A percentile compares a stretch with the other conserved stretches of the same genome.
Evolutionary conservation across 1,140 invertebrate genomes (phyloP).

Genomic region (Bursaphelenchus mucronatus): DNA sequence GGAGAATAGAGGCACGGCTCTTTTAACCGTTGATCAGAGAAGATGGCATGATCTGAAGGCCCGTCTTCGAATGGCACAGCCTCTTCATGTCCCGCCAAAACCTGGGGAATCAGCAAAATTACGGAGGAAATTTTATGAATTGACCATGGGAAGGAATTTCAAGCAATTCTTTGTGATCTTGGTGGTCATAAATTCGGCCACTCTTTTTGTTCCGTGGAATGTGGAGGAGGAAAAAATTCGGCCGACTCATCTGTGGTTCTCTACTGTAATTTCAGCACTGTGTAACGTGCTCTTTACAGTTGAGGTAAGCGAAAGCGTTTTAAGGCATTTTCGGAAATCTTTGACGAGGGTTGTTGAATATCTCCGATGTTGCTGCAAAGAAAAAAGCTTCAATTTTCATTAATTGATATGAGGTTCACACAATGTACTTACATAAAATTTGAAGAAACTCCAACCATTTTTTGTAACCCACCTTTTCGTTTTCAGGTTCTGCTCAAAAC

Average conservation of each 20-base stretch:
- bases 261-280: slow-evolving; percentile 80
- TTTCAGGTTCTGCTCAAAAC: slow-evolving; percentile 95
- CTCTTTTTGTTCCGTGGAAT: slow-evolving; percentile 64
- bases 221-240: slow-evolving; percentile 64
- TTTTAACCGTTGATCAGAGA: slow-evolving; percentile 95
- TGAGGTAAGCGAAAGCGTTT: slow-evolving; percentile 62
- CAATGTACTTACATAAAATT: slow-evolving; percentile 6
- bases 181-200: slow-evolving; percentile 55
- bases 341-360: background rate
- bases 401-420: background rate
- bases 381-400: too few species aligned
- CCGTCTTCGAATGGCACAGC: slow-evolving; percentile 95
- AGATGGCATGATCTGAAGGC: slow-evolving; percentile 99
- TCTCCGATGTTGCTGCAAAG: too few species aligned
- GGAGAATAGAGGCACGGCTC: slow-evolving; percentile 98
- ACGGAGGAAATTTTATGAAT: slow-evolving; percentile 90
- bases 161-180: slow-evolving; percentile 67
- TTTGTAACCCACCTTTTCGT: slow-evolving; percentile 56
- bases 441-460: background rate
- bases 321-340: too few species aligned
- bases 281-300: slow-evolving; percentile 68
- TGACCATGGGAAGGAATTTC: slow-evolving; percentile 92
- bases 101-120: slow-evolving; percentile 68
- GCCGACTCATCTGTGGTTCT: slow-evolving; percentile 60
- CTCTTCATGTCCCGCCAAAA: slow-evolving; percentile 89